Conservation (phyloP, 2,797 vertebrate genomes). For the Periophthalmus magnuspinnatus region DNA sequence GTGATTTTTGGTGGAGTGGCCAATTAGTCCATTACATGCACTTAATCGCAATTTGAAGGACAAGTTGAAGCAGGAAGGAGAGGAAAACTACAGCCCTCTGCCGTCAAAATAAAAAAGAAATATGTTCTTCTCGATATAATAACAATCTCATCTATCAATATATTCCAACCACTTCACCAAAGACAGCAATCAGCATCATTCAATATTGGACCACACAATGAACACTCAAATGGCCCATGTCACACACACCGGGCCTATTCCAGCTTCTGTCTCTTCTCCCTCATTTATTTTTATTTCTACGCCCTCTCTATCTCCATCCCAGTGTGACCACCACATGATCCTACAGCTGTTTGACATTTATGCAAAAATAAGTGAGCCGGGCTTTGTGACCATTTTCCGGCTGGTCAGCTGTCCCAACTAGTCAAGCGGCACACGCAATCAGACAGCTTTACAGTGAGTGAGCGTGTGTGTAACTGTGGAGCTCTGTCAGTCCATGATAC, state of each 20-base stretch:
- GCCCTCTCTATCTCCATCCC: conserved; percentile 6
- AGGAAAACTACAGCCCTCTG: neutral
- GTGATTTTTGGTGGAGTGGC: neutral
- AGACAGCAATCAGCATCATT: conserved; percentile 12
- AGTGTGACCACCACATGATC: conserved; percentile 33
- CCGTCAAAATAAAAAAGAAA: neutral
- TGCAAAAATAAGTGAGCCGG: conserved; percentile 38
- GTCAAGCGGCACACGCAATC: conserved; percentile 56
- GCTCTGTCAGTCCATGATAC: conserved; percentile 25
- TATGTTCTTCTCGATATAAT: neutral
- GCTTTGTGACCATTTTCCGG: conserved; percentile 44
- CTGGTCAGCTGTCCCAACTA: conserved; percentile 44
- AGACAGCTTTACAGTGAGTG: conserved; percentile 48
- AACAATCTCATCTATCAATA: neutral
- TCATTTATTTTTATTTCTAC: conserved; percentile 5
- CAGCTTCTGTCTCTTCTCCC: neutral
- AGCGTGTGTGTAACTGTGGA: conserved; percentile 32
- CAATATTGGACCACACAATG: conserved; percentile 41
- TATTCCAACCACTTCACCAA: neutral
- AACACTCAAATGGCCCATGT: conserved; percentile 23
- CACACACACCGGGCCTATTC: conserved; percentile 24
- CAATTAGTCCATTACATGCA: neutral
- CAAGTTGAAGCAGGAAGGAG: neutral
- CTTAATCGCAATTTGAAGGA: neutral
- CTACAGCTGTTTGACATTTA: conserved; percentile 57